phyloP scores from a whole-genome alignment of 2,113 vertebrate genomes.

The Rattus norvegicus region GRCr8 NC_086027.1:102791501-102792000 shows the following conservation, averaged over 20 bases:
- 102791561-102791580: neutral
- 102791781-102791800: neutral
- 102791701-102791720: neutral
- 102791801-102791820: neutral
- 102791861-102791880: neutral
- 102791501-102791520: constrained; percentile 42
- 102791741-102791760: neutral
- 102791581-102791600: neutral
- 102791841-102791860: neutral
- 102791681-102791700: neutral
- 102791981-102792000: neutral
- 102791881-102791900: neutral
- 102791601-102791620: too few species aligned
- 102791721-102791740: too few species aligned
- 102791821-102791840: neutral
- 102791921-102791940: neutral
- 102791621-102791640: neutral
- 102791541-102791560: neutral
- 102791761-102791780: neutral
- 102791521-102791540: constrained; percentile 42
- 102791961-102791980: neutral
- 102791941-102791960: neutral
- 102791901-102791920: neutral
- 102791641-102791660: neutral
- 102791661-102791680: neutral